These are phyloP conservation scores for Nomada ruficornis DNA, from an alignment of 2,888 invertebrate species.

Conservation along the genomic window DNA sequence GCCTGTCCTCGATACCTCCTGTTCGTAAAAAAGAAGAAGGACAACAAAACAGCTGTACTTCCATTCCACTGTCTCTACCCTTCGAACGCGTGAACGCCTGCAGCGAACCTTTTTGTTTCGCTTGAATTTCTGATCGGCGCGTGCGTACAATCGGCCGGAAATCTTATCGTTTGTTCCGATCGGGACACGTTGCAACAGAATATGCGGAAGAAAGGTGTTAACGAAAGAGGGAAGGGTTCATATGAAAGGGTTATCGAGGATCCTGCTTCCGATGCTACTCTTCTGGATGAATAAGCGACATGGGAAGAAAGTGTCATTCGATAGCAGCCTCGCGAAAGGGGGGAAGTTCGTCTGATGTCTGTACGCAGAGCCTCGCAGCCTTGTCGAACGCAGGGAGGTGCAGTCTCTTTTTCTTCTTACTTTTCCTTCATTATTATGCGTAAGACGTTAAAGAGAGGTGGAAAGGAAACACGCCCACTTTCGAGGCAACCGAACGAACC, in stretches of 20 bases:
- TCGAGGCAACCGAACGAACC: constrained; percentile 61
- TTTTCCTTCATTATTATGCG: constrained; percentile 42
- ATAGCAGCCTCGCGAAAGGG: constrained; percentile 55
- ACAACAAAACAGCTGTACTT: not conserved
- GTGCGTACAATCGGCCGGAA: constrained; percentile 66
- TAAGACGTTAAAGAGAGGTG: constrained; percentile 39
- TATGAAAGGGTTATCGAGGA: constrained; percentile 40
- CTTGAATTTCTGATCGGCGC: constrained; percentile 65
- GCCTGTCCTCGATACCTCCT: constrained; percentile 25
- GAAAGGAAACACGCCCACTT: constrained; percentile 72
- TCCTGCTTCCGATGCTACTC: constrained; percentile 64
- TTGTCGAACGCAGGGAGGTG: constrained; percentile 33
- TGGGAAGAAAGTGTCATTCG: constrained; percentile 68
- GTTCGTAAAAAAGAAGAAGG: not conserved
- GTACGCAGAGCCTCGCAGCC: constrained; percentile 33
- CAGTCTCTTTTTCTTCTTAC: constrained; percentile 39
- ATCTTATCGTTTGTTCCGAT: constrained; percentile 76
- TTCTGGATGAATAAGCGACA: constrained; percentile 48
- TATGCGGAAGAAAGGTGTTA: constrained; percentile 25
- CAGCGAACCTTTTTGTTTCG: constrained; percentile 37
- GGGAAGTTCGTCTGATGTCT: not conserved
- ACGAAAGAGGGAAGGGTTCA: constrained; percentile 6
- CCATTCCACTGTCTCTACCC: not conserved
- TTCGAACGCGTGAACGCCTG: not conserved
- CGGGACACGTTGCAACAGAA: constrained; percentile 6